Percentiles rank a stretch among this genome's conserved stretches.
Conservation (phyloP, 2,888 invertebrate genomes). For the Chymomyza caudatula region DNA sequence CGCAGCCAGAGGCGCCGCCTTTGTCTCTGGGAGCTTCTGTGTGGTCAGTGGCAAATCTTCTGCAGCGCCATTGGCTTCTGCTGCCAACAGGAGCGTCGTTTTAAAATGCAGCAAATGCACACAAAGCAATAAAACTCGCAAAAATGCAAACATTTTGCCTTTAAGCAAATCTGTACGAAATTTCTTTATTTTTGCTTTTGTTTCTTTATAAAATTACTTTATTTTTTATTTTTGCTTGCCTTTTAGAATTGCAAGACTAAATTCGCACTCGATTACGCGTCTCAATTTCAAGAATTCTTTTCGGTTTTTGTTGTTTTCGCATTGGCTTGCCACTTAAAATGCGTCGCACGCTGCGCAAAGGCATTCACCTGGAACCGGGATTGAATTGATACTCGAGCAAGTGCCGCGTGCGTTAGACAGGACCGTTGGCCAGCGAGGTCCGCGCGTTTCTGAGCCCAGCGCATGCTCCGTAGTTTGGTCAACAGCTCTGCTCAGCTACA, state of each 20-base stretch:
- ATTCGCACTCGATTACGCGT: slow-evolving; percentile 50
- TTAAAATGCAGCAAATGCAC: slow-evolving; percentile 70
- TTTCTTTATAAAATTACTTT: slow-evolving; percentile 6
- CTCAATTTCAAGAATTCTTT: slow-evolving; percentile 20
- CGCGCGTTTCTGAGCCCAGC: slow-evolving; percentile 66
- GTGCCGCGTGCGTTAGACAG: slow-evolving; percentile 50
- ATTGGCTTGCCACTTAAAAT: slow-evolving; percentile 33
- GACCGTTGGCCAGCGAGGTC: slow-evolving; percentile 60
- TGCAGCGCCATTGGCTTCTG: background rate
- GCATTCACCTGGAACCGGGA: slow-evolving; percentile 63
- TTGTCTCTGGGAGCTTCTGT: background rate
- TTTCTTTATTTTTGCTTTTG: slow-evolving; percentile 12
- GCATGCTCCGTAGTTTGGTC: slow-evolving; percentile 58
- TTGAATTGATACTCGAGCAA: slow-evolving; percentile 22
- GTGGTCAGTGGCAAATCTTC: background rate
- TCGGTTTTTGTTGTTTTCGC: background rate
- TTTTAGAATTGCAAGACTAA: slow-evolving; percentile 45
- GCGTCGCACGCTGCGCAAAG: slow-evolving; percentile 60
- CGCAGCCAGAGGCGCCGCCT: slow-evolving; percentile 6
- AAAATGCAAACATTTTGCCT: slow-evolving; percentile 59
- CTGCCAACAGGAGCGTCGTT: slow-evolving; percentile 31
- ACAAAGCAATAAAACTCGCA: slow-evolving; percentile 60
- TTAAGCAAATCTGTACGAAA: slow-evolving; percentile 15
- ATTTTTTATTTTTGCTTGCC: slow-evolving; percentile 29
- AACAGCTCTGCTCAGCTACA: slow-evolving; percentile 54